Evolutionary conservation across 2,113 vertebrate species (phyloP), one percentile per base, ranked within the genome.

Genomic region (Silurus meridionalis): DNA sequence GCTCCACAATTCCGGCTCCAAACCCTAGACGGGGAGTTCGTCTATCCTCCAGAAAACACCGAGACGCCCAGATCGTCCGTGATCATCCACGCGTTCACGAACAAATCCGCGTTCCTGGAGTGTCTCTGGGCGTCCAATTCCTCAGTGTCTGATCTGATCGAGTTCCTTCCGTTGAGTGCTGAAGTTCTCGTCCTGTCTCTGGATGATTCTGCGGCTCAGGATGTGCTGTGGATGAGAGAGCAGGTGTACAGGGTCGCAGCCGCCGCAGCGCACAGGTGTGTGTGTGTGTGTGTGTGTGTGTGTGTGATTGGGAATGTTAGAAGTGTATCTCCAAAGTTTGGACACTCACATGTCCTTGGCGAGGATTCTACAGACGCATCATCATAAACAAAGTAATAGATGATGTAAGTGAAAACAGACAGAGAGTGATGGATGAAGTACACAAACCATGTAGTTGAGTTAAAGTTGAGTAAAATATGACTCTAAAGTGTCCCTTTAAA

Each of bases 1-100:
- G 95, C 94, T 0, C 88, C 74, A 0, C 85, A 89, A 1, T 96
- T 96, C 80, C 89, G 57, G 0, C 91, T 96, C 14, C 67, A 80
- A 0, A 96, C 95, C 15, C 89, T 96, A 89, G 91, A 91, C 48
- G 95, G 94, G 2, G 89, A 90, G 87, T 94, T 96, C n/a, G 82
- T 83, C 6, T 95, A 92, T 87, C 75, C 86, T 8, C 91, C 91
- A 37, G 37, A 37, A 37, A 37, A 37, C 3, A 48, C 52, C 3
- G 89, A 85, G 0, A 52, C 67, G 0, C 1, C 21, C 28, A 84
- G 13, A 2, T 91, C 85, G 0, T 89, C 93, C 1, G 78, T 96
- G 60, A 53, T 95, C 57, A 84, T 96, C 19, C 95, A 96, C 87
- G 94, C 94, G 61, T 96, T 95, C 91, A 96, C 94, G 75, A 95